Conservation (phyloP, 2,888 invertebrate species). For the Boloria selene region DNA sequence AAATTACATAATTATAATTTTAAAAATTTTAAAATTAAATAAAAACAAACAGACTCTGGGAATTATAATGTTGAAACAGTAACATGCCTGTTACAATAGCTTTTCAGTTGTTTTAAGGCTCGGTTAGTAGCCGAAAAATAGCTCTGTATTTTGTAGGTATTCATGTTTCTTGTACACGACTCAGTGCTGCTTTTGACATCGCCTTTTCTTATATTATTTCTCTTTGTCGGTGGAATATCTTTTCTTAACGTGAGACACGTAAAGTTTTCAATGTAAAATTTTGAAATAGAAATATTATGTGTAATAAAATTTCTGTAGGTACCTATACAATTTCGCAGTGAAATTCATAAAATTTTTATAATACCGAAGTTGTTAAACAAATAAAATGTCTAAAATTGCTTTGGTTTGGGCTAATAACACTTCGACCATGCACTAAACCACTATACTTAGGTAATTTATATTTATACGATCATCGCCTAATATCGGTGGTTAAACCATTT, state of each 20-base stretch:
- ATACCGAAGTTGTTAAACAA: neutral
- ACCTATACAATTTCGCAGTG: neutral
- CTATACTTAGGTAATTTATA: too few species aligned
- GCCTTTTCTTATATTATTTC: constrained; percentile 35
- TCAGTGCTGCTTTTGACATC: constrained; percentile 32
- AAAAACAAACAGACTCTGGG: neutral
- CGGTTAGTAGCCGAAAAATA: constrained; percentile 27
- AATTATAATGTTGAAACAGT: constrained; percentile 19
- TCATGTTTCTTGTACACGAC: constrained; percentile 22
- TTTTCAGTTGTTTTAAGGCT: constrained; percentile 30
- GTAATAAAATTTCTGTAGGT: constrained; percentile 8
- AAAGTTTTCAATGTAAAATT: constrained; percentile 24
- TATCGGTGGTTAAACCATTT: too few species aligned
- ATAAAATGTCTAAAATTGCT: neutral
- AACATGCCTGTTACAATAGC: constrained; percentile 29
- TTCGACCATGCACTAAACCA: too few species aligned
- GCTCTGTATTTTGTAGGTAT: constrained; percentile 27
- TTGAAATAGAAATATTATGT: constrained; percentile 12
- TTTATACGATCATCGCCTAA: too few species aligned
- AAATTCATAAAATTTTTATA: neutral
- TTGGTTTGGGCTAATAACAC: too few species aligned
- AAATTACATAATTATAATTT: too few species aligned
- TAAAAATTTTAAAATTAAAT: too few species aligned
- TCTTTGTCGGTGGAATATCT: constrained; percentile 28
- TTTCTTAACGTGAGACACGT: constrained; percentile 21